Base-by-base conservation (phyloP, 2,113 vertebrate genomes). In the Trematomus loennbergii region DNA sequence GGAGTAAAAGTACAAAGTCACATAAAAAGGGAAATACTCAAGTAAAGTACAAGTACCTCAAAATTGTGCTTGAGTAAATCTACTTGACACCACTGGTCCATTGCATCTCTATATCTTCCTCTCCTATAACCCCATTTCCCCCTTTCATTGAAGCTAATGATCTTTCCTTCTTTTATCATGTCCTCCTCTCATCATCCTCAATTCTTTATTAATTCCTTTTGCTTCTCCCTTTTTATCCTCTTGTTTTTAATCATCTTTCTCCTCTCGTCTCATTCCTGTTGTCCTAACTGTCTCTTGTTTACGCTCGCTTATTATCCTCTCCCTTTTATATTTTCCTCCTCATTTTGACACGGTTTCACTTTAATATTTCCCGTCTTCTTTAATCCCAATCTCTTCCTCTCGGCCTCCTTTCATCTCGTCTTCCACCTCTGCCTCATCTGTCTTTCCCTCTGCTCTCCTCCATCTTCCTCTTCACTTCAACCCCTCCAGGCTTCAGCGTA, bases 331-430 rank as follows among this genome's bases (percentile, higher is more conserved):
- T 57, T 7, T 68, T 18, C 12, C 66, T 22, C 29, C 52, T 49
- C 60, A 10, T 70, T 80, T 73, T 9, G 61, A 69, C 73, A 63
- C 33, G 2, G 22, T 66, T 45, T 59, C 40, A 50, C 65, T 74
- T 50, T 68, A 45, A 43, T 43, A 50, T 74, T 25, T 54, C 0
- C 0, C 64, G 8, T 84, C 78, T 64, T 12, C 68, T 46, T 78
- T 53, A 49, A 65, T 83, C 72, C 74, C 18, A 1, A 79, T 79
- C 73, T 62, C 65, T 77, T 49, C 55, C 45, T 72, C 67, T 66
- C 13, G 36, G 15, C 20, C 60, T 45, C 60, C 83, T 90, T 88
- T 40, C 60, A 89, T 91, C 62, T 86, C 76, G 49, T 80, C 48
- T 25, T 36, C 72, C 70, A 67, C 78, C 57, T 78, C 76, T 52